Evolutionary conservation across 2,113 vertebrate genomes (phyloP).

Genomic region (Cygnus buccinator): DNA sequence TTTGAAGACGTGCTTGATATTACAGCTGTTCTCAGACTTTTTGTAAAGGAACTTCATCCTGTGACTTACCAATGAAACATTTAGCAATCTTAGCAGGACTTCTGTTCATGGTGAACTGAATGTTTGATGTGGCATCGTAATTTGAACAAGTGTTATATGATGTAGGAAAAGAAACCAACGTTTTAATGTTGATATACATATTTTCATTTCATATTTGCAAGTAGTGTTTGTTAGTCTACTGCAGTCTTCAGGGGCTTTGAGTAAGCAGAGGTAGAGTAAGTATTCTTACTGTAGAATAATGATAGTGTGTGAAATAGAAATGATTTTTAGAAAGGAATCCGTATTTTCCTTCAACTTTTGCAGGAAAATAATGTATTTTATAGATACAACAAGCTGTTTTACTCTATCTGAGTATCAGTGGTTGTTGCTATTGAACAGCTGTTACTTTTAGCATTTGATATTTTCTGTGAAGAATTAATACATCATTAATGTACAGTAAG

Average conservation of each 20-base stretch:
- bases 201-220: neutral
- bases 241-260: neutral
- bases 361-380: neutral
- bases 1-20: neutral
- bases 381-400: neutral
- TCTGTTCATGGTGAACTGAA: neutral
- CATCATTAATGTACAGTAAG: neutral
- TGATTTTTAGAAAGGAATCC: neutral
- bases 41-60: neutral
- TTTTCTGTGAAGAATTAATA: neutral
- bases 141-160: neutral
- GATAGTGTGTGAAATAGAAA: neutral
- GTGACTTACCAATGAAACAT: neutral
- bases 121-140: neutral
- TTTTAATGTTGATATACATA: neutral
- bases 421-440: neutral
- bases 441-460: neutral
- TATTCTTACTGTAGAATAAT: neutral
- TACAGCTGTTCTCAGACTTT: neutral
- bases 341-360: neutral
- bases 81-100: neutral
- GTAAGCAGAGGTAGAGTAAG: neutral
- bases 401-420: neutral
- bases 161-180: neutral
- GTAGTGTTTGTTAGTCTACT: neutral